These are phyloP conservation scores for Myopa tessellatipennis DNA, from an alignment of 2,888 invertebrate genomes.

Conservation along the genomic window DNA sequence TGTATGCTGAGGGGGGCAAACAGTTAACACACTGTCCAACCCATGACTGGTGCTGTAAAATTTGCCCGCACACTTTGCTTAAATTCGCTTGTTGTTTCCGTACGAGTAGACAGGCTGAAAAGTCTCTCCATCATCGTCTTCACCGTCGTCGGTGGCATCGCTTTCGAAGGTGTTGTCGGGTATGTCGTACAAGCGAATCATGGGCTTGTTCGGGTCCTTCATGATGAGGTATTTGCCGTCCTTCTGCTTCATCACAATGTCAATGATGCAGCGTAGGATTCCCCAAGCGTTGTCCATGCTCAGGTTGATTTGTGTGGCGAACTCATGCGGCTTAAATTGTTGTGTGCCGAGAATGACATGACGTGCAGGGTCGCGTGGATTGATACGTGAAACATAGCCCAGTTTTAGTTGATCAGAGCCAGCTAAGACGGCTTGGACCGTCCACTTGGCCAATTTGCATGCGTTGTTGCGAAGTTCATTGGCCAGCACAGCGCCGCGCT, in stretches of 20 bases:
- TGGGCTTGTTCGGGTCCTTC: conserved; percentile 99
- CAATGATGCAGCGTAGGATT: conserved; percentile 95
- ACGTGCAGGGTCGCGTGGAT: conserved; percentile 92
- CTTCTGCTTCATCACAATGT: conserved; percentile 96
- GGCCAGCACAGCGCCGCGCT: conserved; percentile 97
- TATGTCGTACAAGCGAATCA: conserved; percentile 97
- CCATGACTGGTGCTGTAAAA: no score
- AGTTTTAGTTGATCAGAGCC: conserved; percentile 98
- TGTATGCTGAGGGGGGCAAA: background rate
- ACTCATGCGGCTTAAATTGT: conserved; percentile 98
- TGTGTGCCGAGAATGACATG: conserved; percentile 97
- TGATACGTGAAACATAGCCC: conserved; percentile 97
- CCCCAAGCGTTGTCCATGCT: conserved; percentile 99
- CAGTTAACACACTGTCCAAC: background rate
- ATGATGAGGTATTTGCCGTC: conserved; percentile 97
- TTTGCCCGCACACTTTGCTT: background rate
- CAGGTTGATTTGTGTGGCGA: conserved; percentile 97
- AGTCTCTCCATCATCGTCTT: conserved; percentile 67
- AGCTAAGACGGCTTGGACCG: conserved; percentile 91
- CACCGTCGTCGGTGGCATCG: conserved; percentile 83
- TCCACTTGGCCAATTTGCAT: conserved; percentile 99
- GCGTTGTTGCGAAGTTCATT: conserved; percentile 98
- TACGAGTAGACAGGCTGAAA: conserved; percentile 66
- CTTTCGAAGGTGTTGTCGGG: conserved; percentile 99
- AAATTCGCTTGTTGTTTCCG: conserved; percentile 39